Percentiles rank a stretch among this genome's conserved stretches.
Conservation (phyloP, 2,113 vertebrate species). For the human region GRCh38 chrX:32860001-32860500, state of each 20-base stretch:
- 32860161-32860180: background rate
- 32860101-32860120: background rate
- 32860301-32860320: background rate
- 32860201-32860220: background rate
- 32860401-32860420: conserved; percentile 37
- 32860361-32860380: conserved; percentile 69
- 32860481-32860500: conserved; percentile 9
- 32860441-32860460: background rate
- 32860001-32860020: conserved; percentile 2
- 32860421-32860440: conserved; percentile 54
- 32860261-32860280: conserved; percentile 2
- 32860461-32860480: conserved; percentile 2
- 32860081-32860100: background rate
- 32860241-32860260: conserved; percentile 33
- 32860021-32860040: conserved; percentile 17
- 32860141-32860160: background rate
- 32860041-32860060: conserved; percentile 10
- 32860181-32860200: background rate
- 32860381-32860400: conserved; percentile 45
- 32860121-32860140: conserved; percentile 34
- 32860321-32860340: conserved; percentile 39
- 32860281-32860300: conserved; percentile 22
- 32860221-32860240: background rate
- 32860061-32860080: conserved; percentile 43
- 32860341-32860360: conserved; percentile 54